Evolutionary conservation across 2,797 vertebrate genomes (phyloP).

Genomic region (Prionace glauca): DNA sequence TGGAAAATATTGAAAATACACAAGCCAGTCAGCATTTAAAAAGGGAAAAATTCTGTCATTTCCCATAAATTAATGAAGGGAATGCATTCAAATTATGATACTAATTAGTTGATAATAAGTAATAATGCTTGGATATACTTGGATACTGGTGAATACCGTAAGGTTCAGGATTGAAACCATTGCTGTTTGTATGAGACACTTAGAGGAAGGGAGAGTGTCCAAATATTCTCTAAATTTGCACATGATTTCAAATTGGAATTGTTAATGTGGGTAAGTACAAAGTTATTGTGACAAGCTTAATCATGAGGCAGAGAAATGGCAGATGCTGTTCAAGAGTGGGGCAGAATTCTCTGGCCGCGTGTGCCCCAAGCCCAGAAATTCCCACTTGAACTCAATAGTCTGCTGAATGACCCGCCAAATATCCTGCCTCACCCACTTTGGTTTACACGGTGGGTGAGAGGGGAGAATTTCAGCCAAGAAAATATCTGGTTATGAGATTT

Average conservation of each 20-base stretch:
- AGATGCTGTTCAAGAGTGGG: neutral
- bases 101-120: neutral
- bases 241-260: neutral
- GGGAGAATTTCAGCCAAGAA: neutral
- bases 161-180: neutral
- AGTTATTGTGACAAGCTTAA: neutral
- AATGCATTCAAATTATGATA: neutral
- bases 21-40: neutral
- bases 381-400: no score
- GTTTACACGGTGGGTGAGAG: no score
- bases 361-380: no score
- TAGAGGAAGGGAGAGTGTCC: neutral
- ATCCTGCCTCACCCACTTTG: no score
- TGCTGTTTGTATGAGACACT: neutral
- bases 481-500: neutral
- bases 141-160: neutral
- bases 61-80: neutral
- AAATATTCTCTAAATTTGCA: neutral
- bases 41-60: neutral
- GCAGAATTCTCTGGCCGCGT: no score
- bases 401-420: no score
- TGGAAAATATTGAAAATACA: neutral
- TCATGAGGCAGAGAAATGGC: neutral
- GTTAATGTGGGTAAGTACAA: neutral
- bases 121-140: neutral